Evolutionary conservation across 2,113 vertebrate species (phyloP), one percentile per base, ranked within the genome.

Genomic region (Pachycephala philippinensis): DNA sequence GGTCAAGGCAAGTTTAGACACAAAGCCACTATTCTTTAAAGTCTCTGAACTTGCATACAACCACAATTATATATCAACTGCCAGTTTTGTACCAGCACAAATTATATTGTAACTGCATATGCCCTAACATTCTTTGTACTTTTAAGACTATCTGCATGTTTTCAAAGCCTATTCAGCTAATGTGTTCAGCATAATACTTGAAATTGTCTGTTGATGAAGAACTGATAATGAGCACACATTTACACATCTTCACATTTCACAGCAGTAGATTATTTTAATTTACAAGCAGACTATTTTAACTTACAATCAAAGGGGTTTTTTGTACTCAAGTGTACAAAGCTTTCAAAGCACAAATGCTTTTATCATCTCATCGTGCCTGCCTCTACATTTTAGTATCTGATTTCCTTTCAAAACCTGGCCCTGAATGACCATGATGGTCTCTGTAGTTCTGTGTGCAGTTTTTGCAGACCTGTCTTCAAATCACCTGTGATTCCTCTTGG

Each of bases 81-180:
- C 40, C 23, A 61, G 40, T 31, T 79, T 49, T 60, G 24, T 42
- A 61, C 23, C 59, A 85, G 54, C 40, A 77, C 33, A 66, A 31
- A 83, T 61, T 16, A 10, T 24, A 44, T 8, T 54, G 33, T 17
- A 40, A 65, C 37, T 49, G 15, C 44, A 20, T 56, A 16, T 21
- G 72, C 44, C 12, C 10, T 37, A 39, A n/a, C 35, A 80, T 71
- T 78, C 71, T 85, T 95, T 82, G 64, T 94, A 84, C 31, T 52
- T 97, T 90, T 95, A 95, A 97, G 87, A 93, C 68, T 87, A 88
- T 61, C 35, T 92, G 89, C 71, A 84, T 8, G 15, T 91, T 95
- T 91, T 96, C 94, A 97, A 96, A 97, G 87, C 57, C 89, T 94
- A 77, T 75, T 15, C 11, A 94, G 84, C 61, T 95, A 90, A 77